Conservation (phyloP, 2,797 vertebrate species). For the Sebastes cheni region DNA sequence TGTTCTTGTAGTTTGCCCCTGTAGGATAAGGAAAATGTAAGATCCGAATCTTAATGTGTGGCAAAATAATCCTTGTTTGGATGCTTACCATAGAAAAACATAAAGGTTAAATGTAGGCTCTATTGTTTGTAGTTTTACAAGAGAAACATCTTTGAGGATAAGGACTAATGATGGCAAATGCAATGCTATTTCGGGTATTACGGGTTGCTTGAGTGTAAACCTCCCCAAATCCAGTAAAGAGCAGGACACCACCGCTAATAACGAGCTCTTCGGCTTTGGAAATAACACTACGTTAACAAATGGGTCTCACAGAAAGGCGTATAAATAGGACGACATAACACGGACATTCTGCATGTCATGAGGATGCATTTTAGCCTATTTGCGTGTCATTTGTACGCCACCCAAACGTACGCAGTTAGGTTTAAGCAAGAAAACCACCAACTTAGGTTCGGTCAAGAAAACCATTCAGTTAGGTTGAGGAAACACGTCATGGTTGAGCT, state of each 20-base stretch:
- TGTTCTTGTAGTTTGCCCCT: neutral
- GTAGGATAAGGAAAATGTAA: neutral
- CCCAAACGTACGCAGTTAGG: too few species aligned
- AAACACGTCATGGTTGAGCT: too few species aligned
- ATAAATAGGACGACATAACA: too few species aligned
- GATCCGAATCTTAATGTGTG: fast-evolving
- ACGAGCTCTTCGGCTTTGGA: neutral
- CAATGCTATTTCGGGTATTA: neutral
- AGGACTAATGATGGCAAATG: neutral
- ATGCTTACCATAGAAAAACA: neutral
- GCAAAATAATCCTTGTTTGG: neutral
- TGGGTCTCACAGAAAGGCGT: too few species aligned
- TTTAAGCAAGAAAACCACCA: too few species aligned
- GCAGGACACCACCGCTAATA: neutral
- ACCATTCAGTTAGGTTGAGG: too few species aligned
- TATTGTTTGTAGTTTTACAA: neutral
- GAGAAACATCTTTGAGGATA: neutral
- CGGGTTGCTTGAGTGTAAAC: neutral
- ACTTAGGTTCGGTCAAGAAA: too few species aligned
- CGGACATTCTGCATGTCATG: too few species aligned
- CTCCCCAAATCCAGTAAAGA: neutral
- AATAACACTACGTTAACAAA: neutral
- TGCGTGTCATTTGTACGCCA: too few species aligned
- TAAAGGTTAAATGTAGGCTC: neutral
- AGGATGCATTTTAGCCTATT: too few species aligned